Evolutionary conservation across 2,888 invertebrate genomes (phyloP), one percentile per base, ranked within the genome.

Genomic region (Lithodes maja): DNA sequence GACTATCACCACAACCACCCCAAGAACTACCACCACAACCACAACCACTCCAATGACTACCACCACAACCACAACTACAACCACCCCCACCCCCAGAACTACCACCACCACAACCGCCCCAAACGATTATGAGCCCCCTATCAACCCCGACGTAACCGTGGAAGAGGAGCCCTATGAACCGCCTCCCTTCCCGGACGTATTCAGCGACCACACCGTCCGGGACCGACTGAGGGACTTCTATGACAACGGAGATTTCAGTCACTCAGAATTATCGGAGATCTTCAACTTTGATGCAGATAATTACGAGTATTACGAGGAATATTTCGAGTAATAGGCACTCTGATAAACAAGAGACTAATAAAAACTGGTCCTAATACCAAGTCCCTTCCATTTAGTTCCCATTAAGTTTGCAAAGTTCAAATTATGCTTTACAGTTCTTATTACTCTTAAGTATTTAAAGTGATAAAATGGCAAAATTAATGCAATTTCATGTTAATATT

Each of bases 261-360:
- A 91, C 61, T 74, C 86, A 1, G 89, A 89, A 52, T 79, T 91
- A 12, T 9, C 50, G 12, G 86, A 86, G 3, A 80, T 86, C 1
- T 91, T 91, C 74, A 89, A 91, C 68, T 91, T 91, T 74, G 79
- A 91, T 78, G 89, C 91, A 1, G 85, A 89, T 1, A 86, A 91
- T 54, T 88, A 89, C 15, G 89, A 86, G 52, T 85, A 89, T 61
- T 77, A 83, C 52, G 68, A 89, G 1, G 74, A 82, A 9, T 83
- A 89, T 50, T 80, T 81, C 17, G 68, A 80, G 50, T 86, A 86
- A 33, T 33, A 33, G 33, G 33, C 33, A 33, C 33, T 33, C 33
- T 33, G 33, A 33, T 33, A 33, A 33, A 33, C 33, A 33, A 33
- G 33, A 33, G 33, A 33, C 33, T 33, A 33, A 33, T 33, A 33